These are phyloP conservation scores for Drosophila yakuba DNA, from an alignment of 1,140 invertebrate genomes.

Conservation along the genomic window DNA sequence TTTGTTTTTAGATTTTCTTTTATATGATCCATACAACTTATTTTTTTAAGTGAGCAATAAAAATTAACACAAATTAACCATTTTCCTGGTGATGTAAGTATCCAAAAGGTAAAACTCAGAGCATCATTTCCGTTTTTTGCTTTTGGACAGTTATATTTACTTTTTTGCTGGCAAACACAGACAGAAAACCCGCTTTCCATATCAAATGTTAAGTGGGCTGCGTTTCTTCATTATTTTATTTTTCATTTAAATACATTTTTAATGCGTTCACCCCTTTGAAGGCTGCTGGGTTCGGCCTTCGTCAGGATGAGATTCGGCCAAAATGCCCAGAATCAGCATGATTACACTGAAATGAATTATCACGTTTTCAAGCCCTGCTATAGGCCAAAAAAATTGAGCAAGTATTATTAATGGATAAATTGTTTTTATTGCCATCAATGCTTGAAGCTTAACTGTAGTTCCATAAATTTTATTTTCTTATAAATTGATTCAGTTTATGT, in stretches of 20 bases:
- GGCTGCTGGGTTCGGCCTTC: not conserved
- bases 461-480: too few relatives aligned
- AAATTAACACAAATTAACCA: too few relatives aligned
- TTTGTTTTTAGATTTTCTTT: too few relatives aligned
- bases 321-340: not conserved
- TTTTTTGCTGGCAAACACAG: not conserved
- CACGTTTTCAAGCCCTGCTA: too few relatives aligned
- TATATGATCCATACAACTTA: too few relatives aligned
- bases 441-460: too few relatives aligned
- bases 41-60: too few relatives aligned
- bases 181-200: not conserved
- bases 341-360: not conserved
- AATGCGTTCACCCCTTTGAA: not conserved
- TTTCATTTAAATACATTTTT: constrained; percentile 36
- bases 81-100: not conserved
- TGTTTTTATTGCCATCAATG: too few relatives aligned
- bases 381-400: too few relatives aligned
- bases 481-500: too few relatives aligned
- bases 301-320: not conserved
- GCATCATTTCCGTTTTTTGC: not conserved
- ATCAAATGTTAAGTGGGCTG: not conserved
- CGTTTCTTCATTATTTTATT: not conserved
- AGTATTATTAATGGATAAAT: too few relatives aligned
- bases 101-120: not conserved
- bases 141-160: not conserved